A percentile compares a stretch with the other conserved stretches of the same genome.
These are phyloP conservation scores for Temnothorax unifasciatus DNA, from an alignment of 2,888 invertebrate genomes.

Conservation along the genomic window DNA sequence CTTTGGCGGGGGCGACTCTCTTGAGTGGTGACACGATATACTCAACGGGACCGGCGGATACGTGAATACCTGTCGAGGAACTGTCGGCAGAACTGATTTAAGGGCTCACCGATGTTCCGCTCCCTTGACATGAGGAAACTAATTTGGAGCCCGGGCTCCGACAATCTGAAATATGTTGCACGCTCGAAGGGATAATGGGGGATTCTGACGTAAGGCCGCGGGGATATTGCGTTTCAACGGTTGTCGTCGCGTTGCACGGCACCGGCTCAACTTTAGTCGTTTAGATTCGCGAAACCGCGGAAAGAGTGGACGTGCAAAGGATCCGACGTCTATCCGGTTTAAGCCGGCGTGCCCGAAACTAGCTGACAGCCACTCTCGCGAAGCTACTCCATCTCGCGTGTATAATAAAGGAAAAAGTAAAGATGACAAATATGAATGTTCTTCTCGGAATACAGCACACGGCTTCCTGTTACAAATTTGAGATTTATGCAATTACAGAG, in stretches of 20 bases:
- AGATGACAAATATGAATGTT: neutral
- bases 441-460: neutral
- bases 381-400: neutral
- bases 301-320: neutral
- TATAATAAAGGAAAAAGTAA: neutral
- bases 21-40: conserved; percentile 40
- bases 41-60: conserved; percentile 13
- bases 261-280: conserved; percentile 30
- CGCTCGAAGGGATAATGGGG: conserved; percentile 58
- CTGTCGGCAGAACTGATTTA: conserved; percentile 59
- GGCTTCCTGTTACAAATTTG: neutral
- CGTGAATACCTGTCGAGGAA: conserved; percentile 55
- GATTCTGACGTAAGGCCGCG: conserved; percentile 47
- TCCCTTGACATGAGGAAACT: conserved; percentile 59
- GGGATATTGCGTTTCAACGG: conserved; percentile 55
- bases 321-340: conserved; percentile 22
- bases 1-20: conserved; percentile 23
- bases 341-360: neutral
- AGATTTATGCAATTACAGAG: neutral
- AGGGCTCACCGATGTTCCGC: conserved; percentile 56
- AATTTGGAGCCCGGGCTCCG: conserved; percentile 58
- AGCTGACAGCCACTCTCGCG: neutral
- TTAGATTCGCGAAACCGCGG: conserved; percentile 28
- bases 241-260: conserved; percentile 37
- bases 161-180: conserved; percentile 62